phyloP scores from a whole-genome alignment of 2,797 vertebrate genomes.

The Bovichtus diacanthus region DNA sequence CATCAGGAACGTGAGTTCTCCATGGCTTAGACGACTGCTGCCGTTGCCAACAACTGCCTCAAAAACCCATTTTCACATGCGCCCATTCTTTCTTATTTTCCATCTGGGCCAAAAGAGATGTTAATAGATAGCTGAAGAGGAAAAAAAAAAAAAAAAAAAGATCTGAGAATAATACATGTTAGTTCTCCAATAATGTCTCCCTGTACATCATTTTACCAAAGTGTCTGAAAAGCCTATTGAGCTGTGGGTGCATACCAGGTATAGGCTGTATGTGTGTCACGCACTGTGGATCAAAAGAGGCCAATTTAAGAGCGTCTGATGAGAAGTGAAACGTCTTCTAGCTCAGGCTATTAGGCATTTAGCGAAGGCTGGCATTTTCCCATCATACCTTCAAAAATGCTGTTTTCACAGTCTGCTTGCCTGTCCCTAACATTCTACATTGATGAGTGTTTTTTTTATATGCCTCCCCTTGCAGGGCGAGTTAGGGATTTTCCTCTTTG shows the following conservation, averaged over 20 bases:
- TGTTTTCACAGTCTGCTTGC: conserved; percentile 61
- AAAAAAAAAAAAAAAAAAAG: conserved; percentile 2
- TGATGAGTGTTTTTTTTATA: conserved; percentile 74
- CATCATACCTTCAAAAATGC: conserved; percentile 63
- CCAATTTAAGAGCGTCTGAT: conserved; percentile 73
- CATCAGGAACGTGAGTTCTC: conserved; percentile 67
- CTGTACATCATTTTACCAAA: conserved; percentile 45
- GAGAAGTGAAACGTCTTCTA: conserved; percentile 71
- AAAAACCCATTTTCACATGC: conserved; percentile 60
- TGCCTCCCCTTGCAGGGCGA: conserved; percentile 58
- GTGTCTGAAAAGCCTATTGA: conserved; percentile 52
- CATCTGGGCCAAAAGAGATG: conserved; percentile 47
- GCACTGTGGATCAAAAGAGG: conserved; percentile 71
- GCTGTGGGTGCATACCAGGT: conserved; percentile 63
- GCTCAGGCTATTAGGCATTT: conserved; percentile 71
- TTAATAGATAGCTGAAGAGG: conserved; percentile 35
- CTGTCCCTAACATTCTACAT: conserved; percentile 62
- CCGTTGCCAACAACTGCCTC: conserved; percentile 41
- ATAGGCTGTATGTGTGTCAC: conserved; percentile 70
- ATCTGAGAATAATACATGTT: conserved; percentile 45
- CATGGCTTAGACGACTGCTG: conserved; percentile 38
- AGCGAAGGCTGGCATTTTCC: conserved; percentile 71
- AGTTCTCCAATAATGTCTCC: conserved; percentile 32
- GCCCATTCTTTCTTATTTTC: conserved; percentile 44
- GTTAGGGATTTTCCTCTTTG: conserved; percentile 70